A percentile compares a stretch with the other conserved stretches of the same genome.
Conservation (phyloP, 2,888 invertebrate species). For the Drosophila mercatorum region DNA sequence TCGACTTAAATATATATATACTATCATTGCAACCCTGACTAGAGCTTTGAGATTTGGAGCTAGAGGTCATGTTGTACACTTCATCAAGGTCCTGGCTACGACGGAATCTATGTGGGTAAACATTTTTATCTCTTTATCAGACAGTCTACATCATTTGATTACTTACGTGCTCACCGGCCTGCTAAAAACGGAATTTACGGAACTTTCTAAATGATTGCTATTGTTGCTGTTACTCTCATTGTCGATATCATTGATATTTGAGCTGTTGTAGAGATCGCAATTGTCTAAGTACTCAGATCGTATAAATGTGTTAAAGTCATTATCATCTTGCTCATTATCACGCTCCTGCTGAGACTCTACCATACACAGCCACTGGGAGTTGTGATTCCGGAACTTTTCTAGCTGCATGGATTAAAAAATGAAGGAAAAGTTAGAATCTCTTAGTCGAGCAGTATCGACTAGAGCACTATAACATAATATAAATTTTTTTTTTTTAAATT, state of each 20-base stretch:
- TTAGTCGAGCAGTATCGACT: too few relatives aligned
- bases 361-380: conserved; percentile 99
- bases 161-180: conserved; percentile 86
- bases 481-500: too few relatives aligned
- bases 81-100: conserved; percentile 86
- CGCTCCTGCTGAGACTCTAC: conserved; percentile 90
- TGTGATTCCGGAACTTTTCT: conserved; percentile 99
- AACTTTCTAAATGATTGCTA: conserved; percentile 82
- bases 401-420: conserved; percentile 84
- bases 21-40: conserved; percentile 76
- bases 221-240: conserved; percentile 72
- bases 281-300: conserved; percentile 89
- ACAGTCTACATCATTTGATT: not conserved
- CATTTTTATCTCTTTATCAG: not conserved
- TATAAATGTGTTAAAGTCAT: conserved; percentile 90
- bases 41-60: conserved; percentile 83
- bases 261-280: conserved; percentile 85
- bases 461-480: too few relatives aligned
- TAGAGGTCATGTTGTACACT: conserved; percentile 84
- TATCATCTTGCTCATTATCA: conserved; percentile 85
- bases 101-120: conserved; percentile 83
- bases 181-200: conserved; percentile 84
- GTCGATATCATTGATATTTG: conserved; percentile 75
- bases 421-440: too few relatives aligned
- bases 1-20: conserved; percentile 65